These are phyloP conservation scores for Hypercompe scribonia DNA, from an alignment of 2,888 invertebrate species.

Conservation along the genomic window DNA sequence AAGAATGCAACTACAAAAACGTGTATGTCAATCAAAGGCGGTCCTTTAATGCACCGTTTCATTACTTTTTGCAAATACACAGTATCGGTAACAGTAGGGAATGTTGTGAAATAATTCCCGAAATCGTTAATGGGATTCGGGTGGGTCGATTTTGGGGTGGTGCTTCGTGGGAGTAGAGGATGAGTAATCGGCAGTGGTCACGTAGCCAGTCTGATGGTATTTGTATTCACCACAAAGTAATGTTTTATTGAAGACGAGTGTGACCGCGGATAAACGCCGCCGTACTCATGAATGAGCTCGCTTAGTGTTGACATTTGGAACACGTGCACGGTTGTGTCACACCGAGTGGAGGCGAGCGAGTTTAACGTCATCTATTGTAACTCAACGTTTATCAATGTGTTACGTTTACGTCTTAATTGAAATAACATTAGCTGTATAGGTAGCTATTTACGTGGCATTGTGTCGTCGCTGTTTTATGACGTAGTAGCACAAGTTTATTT, in stretches of 20 bases:
- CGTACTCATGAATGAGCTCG: constrained; percentile 8
- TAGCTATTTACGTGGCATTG: not conserved
- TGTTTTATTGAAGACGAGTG: constrained; percentile 9
- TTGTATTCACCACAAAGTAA: constrained; percentile 6
- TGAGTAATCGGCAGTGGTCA: constrained; percentile 10
- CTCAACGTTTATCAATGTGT: not conserved
- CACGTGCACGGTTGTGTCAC: constrained; percentile 7
- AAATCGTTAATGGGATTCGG: constrained; percentile 20
- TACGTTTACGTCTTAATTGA: not conserved
- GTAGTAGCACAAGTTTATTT: no score
- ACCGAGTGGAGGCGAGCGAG: not conserved
- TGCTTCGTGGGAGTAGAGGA: not conserved
- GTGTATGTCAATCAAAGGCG: constrained; percentile 24
- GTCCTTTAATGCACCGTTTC: not conserved
- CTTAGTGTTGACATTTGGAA: not conserved
- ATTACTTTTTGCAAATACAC: not conserved
- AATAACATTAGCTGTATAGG: not conserved
- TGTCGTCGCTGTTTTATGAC: not conserved
- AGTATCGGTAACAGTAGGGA: constrained; percentile 27
- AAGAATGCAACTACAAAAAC: constrained; percentile 41
- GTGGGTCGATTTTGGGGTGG: not conserved
- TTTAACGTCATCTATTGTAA: constrained; percentile 1
- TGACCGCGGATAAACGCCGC: not conserved
- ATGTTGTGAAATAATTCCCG: constrained; percentile 49
- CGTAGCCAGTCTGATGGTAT: constrained; percentile 4